phyloP scores from a whole-genome alignment of 1,140 invertebrate species.

The Drosophila nigromelanica region DNA sequence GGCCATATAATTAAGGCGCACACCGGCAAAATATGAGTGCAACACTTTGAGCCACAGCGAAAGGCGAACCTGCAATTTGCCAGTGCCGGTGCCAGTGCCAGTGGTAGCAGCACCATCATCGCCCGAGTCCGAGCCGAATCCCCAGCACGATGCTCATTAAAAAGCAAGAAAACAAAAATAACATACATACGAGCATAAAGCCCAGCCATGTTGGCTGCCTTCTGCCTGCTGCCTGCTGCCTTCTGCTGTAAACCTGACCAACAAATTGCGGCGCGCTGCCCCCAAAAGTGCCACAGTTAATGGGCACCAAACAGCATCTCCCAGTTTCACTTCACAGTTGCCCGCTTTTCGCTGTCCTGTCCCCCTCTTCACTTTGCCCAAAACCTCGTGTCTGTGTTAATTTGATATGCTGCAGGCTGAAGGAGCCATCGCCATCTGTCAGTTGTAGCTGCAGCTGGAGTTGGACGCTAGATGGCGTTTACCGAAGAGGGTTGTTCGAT shows the following conservation, averaged over 20 bases:
- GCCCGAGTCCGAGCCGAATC: constrained; percentile 29
- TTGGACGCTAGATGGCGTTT: constrained; percentile 49
- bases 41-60: constrained; percentile 60
- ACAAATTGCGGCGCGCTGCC: constrained; percentile 71
- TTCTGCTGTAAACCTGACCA: constrained; percentile 62
- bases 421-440: constrained; percentile 69
- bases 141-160: constrained; percentile 70
- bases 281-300: constrained; percentile 81
- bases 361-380: neutral
- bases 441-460: constrained; percentile 53
- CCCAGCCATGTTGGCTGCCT: constrained; percentile 25
- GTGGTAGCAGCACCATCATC: neutral
- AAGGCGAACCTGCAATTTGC: constrained; percentile 73
- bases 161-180: constrained; percentile 57
- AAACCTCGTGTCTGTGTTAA: constrained; percentile 72
- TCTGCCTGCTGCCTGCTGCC: constrained; percentile 15
- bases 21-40: constrained; percentile 80
- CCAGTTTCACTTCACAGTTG: constrained; percentile 31
- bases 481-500: constrained; percentile 25
- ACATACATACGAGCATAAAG: constrained; percentile 34
- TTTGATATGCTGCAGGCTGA: constrained; percentile 77
- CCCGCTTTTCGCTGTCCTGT: neutral
- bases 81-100: constrained; percentile 19
- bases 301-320: constrained; percentile 66
- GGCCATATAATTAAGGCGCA: constrained; percentile 79